phyloP scores from a whole-genome alignment of 37 sponge, comb jelly and placozoan genomes.

The Chondrilla cf. caribensis region DNA sequence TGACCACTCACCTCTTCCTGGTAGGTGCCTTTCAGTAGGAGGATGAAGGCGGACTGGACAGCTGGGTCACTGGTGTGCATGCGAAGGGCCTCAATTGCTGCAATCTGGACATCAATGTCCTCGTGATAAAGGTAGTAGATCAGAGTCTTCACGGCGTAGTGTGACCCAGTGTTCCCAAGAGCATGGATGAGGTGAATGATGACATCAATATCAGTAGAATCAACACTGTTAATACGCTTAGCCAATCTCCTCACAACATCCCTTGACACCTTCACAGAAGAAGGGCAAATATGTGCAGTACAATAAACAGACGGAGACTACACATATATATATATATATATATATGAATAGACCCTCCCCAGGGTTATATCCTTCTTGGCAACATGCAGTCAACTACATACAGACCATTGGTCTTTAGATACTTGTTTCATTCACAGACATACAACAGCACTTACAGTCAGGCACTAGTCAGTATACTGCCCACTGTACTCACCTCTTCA shows the following conservation, averaged over 20 bases:
- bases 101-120: conserved; percentile 34
- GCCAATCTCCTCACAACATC: conserved; percentile 11
- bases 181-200: conserved; percentile 30
- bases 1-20: conserved; percentile 1
- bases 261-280: too few relatives aligned
- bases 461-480: too few relatives aligned
- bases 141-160: conserved; percentile 1
- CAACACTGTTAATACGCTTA: not conserved
- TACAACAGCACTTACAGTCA: not conserved
- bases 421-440: not conserved
- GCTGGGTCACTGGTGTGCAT: not conserved
- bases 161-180: conserved; percentile 48
- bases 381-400: too few relatives aligned
- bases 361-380: too few relatives aligned
- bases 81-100: conserved; percentile 27
- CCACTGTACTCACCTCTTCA: conserved; percentile 5
- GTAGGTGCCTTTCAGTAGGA: not conserved
- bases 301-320: too few relatives aligned
- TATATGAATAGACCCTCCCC: too few relatives aligned
- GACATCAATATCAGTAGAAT: not conserved
- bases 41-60: conserved; percentile 20
- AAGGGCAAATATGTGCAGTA: too few relatives aligned
- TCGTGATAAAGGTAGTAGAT: conserved; percentile 21
- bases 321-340: too few relatives aligned
- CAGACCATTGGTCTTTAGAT: not conserved